Evolutionary conservation across 2,888 invertebrate genomes (phyloP).

Genomic region (Nebria brevicollis): DNA sequence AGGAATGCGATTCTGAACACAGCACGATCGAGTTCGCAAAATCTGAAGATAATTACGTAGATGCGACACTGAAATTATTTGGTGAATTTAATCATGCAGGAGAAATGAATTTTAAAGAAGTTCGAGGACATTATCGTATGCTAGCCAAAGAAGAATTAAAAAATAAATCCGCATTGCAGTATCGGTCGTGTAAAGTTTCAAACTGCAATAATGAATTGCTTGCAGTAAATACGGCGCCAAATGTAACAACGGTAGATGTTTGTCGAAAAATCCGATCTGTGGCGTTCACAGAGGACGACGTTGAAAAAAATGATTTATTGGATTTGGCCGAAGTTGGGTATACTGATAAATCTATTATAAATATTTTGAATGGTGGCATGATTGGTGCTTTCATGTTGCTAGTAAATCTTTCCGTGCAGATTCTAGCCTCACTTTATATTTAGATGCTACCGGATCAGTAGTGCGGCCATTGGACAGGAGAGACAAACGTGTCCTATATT

Average conservation of each 20-base stretch:
- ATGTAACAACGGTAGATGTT: neutral
- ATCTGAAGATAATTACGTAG: neutral
- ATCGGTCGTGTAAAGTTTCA: neutral
- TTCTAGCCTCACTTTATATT: neutral
- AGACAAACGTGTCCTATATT: neutral
- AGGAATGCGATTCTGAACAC: too few species aligned
- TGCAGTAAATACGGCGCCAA: neutral
- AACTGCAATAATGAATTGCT: neutral
- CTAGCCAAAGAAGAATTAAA: too few species aligned
- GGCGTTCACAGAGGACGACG: neutral
- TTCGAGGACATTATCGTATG: neutral
- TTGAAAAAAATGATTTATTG: neutral
- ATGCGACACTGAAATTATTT: neutral
- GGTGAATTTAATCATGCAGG: neutral
- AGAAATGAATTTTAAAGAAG: neutral
- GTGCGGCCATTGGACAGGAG: too few species aligned
- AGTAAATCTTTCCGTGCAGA: neutral
- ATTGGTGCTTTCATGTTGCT: neutral
- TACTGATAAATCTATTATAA: neutral
- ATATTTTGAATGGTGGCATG: neutral
- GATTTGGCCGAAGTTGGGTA: neutral
- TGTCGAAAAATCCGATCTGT: neutral
- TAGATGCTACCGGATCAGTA: neutral
- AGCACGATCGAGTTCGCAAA: too few species aligned
- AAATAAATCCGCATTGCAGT: too few species aligned